Conservation (phyloP, 2,888 invertebrate genomes). For the Nineta flava region DNA sequence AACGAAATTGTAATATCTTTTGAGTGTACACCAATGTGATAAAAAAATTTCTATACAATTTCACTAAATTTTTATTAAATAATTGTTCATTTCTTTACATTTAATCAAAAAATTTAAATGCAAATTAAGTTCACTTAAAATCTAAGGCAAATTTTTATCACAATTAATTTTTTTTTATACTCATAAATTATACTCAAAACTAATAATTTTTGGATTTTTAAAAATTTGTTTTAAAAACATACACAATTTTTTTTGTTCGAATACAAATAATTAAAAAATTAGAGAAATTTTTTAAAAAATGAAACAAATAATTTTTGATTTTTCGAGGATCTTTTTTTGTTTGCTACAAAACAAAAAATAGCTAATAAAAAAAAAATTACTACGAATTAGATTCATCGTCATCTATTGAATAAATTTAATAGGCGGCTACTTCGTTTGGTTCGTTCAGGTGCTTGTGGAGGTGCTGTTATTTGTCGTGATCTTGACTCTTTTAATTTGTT, state of each 20-base stretch:
- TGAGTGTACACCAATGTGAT: too few species aligned
- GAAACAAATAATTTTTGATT: too few species aligned
- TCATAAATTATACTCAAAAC: background rate
- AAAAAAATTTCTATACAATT: too few species aligned
- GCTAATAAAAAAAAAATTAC: background rate
- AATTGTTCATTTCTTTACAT: too few species aligned
- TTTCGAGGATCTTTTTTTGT: background rate
- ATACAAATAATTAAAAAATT: too few species aligned
- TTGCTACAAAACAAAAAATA: background rate
- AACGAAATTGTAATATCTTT: too few species aligned
- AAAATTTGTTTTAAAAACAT: too few species aligned
- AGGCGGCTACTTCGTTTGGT: slow-evolving; percentile 4
- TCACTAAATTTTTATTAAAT: too few species aligned
- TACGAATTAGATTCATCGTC: slow-evolving; percentile 3
- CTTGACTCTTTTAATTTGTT: slow-evolving; percentile 56
- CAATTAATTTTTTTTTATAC: background rate
- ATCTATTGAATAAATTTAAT: slow-evolving; percentile 6
- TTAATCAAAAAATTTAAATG: too few species aligned
- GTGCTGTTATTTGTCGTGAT: slow-evolving; percentile 26
- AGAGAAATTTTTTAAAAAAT: too few species aligned
- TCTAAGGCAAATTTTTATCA: background rate
- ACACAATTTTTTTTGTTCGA: too few species aligned
- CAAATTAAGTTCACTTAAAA: background rate
- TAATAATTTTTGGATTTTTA: too few species aligned
- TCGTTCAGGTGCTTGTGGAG: slow-evolving; percentile 24